These are phyloP conservation scores for Alectoris magna DNA, from an alignment of 2,797 vertebrate genomes.

Conservation along the genomic window DNA sequence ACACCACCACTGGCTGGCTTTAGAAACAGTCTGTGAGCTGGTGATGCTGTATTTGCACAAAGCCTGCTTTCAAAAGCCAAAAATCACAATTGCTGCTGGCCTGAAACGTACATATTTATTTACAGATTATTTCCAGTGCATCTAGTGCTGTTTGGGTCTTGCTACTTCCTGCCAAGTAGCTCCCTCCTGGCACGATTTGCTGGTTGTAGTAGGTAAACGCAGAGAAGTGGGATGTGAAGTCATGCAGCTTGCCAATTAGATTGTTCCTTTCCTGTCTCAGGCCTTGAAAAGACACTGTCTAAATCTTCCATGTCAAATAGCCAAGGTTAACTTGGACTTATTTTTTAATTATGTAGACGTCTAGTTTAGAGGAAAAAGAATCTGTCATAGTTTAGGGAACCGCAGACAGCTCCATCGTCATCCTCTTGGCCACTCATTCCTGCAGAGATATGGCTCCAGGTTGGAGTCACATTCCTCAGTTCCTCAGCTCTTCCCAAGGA, in stretches of 20 bases:
- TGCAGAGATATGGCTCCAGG: background rate
- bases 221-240: background rate
- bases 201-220: background rate
- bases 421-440: background rate
- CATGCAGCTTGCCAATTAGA: background rate
- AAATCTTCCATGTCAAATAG: background rate
- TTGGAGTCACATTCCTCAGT: background rate
- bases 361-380: background rate
- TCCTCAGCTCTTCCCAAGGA: background rate
- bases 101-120: background rate
- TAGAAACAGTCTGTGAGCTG: background rate
- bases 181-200: background rate
- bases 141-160: background rate
- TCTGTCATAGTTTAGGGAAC: background rate
- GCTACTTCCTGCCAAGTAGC: background rate
- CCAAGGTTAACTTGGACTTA: background rate
- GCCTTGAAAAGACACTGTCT: background rate
- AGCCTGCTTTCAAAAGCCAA: background rate
- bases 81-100: background rate
- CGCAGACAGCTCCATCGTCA: background rate
- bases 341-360: background rate
- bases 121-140: background rate
- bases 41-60: background rate
- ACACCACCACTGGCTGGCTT: background rate
- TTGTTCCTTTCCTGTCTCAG: background rate